These are phyloP conservation scores for Pomacea canaliculata DNA, from an alignment of 2,888 invertebrate species.

Conservation along the genomic window DNA sequence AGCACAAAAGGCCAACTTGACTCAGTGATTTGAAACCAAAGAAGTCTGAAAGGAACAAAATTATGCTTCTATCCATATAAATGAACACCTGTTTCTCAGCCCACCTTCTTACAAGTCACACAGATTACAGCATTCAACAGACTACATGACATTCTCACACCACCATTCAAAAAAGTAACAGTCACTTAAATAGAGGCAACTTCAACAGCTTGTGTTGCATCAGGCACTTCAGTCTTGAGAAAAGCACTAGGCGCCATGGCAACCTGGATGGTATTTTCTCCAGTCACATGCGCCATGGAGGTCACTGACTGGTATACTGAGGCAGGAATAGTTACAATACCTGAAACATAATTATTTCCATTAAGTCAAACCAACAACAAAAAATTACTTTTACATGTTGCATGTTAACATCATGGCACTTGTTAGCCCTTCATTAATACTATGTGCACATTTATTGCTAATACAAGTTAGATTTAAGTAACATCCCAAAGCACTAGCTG, in stretches of 20 bases:
- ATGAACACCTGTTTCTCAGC: too few relatives aligned
- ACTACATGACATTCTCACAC: too few relatives aligned
- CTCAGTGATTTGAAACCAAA: too few relatives aligned
- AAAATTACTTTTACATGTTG: background rate
- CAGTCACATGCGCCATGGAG: slow-evolving; percentile 22
- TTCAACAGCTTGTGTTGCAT: slow-evolving; percentile 61
- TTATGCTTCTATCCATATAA: too few relatives aligned
- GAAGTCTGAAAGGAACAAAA: too few relatives aligned
- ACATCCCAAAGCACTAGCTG: too few relatives aligned
- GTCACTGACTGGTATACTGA: slow-evolving; percentile 92
- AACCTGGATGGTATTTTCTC: slow-evolving; percentile 50
- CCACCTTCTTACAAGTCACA: too few relatives aligned
- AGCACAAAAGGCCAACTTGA: too few relatives aligned
- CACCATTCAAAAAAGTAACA: too few relatives aligned
- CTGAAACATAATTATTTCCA: slow-evolving; percentile 72
- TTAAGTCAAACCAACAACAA: slow-evolving; percentile 59
- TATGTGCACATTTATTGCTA: too few relatives aligned
- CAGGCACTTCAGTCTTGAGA: slow-evolving; percentile 51
- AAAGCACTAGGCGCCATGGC: slow-evolving; percentile 56
- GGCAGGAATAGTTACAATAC: slow-evolving; percentile 95
- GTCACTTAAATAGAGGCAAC: slow-evolving; percentile 37
- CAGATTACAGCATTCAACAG: too few relatives aligned
- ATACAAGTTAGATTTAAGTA: too few relatives aligned
- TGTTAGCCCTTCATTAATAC: background rate
- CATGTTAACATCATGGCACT: background rate